Percentiles rank a stretch among this genome's conserved stretches.
Evolutionary conservation across 35 echinoderm and acorn worm species (phyloP).

Genomic region (Diadema setosum): DNA sequence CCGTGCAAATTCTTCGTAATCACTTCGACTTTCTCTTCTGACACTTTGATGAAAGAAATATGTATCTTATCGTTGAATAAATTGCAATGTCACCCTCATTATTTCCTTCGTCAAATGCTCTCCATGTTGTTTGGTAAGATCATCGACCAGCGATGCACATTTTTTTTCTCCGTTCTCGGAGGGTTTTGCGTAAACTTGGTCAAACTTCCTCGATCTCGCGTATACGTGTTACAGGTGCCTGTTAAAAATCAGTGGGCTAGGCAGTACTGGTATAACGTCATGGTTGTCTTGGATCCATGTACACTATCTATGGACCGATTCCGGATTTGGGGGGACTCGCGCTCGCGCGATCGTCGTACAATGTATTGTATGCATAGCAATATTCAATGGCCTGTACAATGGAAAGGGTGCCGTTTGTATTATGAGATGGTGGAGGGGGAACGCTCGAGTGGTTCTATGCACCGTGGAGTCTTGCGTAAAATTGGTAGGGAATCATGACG

Average conservation of each 20-base stretch:
- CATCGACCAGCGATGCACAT: conserved; percentile 51
- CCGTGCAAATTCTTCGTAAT: not conserved
- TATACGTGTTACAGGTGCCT: not conserved
- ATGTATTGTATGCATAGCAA: not conserved
- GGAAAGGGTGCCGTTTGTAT: too few relatives aligned
- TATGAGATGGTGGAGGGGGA: too few relatives aligned
- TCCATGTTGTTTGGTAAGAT: not conserved
- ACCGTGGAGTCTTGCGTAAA: too few relatives aligned
- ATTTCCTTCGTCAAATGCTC: not conserved
- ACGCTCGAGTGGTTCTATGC: too few relatives aligned
- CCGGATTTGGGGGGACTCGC: not conserved
- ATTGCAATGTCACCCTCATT: not conserved
- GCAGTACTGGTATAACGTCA: conserved; percentile 11
- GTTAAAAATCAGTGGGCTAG: not conserved
- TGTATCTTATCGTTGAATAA: not conserved
- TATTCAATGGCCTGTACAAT: too few relatives aligned
- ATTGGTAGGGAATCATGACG: too few relatives aligned
- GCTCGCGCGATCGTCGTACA: not conserved
- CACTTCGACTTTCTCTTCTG: not conserved
- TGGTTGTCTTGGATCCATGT: conserved; percentile 44
- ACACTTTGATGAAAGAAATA: too few relatives aligned
- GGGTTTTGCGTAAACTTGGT: not conserved
- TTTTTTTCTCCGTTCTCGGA: not conserved
- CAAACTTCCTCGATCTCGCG: not conserved
- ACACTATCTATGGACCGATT: conserved; percentile 12